Conservation (phyloP, 2,888 invertebrate species). For the Dermolepida albohirtum region DNA sequence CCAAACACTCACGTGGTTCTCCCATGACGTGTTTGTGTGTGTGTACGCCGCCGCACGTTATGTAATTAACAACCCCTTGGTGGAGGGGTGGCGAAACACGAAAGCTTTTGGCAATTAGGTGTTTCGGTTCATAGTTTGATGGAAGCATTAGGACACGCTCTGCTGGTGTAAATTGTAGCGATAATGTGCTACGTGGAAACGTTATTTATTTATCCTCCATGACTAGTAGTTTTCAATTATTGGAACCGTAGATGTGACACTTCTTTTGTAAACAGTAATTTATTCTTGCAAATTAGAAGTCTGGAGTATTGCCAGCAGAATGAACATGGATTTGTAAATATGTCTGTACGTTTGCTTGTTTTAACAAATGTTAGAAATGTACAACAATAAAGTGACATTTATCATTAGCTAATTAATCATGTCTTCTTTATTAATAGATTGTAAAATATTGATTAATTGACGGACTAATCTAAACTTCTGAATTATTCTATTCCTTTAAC, state of each 20-base stretch:
- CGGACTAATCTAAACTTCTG: too few species aligned
- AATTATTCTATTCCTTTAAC: too few species aligned
- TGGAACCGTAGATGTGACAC: neutral
- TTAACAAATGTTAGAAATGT: too few species aligned
- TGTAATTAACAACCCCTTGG: constrained; percentile 60
- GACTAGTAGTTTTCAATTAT: constrained; percentile 22
- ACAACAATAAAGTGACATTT: too few species aligned
- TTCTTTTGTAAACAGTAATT: constrained; percentile 1
- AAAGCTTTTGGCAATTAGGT: constrained; percentile 64
- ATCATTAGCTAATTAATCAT: too few species aligned
- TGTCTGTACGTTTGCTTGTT: too few species aligned
- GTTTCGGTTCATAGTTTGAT: constrained; percentile 59
- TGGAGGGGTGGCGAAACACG: constrained; percentile 57
- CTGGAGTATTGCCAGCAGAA: too few species aligned
- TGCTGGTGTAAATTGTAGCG: constrained; percentile 59
- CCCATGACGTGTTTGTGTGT: constrained; percentile 33
- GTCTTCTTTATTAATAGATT: too few species aligned
- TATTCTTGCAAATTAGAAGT: neutral
- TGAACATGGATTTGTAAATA: too few species aligned
- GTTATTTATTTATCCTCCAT: constrained; percentile 53
- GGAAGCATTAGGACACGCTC: constrained; percentile 59
- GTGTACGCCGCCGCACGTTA: constrained; percentile 36
- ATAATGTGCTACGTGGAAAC: constrained; percentile 52
- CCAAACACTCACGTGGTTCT: constrained; percentile 22
- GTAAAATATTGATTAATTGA: too few species aligned